Conservation (phyloP, 2,888 invertebrate genomes). For the Osmoderma eremita region DNA sequence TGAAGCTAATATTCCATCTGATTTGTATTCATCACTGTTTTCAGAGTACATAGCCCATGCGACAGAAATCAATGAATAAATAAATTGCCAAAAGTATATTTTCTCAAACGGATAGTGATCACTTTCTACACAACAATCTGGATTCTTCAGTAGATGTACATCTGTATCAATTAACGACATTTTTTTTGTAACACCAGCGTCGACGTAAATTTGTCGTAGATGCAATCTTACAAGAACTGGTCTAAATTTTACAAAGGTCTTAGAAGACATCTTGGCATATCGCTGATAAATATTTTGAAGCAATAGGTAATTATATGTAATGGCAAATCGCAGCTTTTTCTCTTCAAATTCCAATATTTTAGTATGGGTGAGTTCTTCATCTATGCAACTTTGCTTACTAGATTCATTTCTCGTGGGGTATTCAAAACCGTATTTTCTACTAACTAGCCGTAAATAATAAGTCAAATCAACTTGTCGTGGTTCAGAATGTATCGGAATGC, state of each 20-base stretch:
- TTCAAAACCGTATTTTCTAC: conserved; percentile 45
- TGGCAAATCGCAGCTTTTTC: conserved; percentile 63
- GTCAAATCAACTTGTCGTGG: conserved; percentile 63
- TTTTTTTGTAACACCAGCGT: conserved; percentile 67
- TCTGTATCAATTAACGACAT: conserved; percentile 68
- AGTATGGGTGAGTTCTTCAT: conserved; percentile 7
- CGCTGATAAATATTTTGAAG: conserved; percentile 67
- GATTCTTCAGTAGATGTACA: conserved; percentile 64
- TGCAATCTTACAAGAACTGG: conserved; percentile 67
- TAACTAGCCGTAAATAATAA: conserved; percentile 64
- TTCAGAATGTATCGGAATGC: conserved; percentile 51
- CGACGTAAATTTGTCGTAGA: conserved; percentile 71
- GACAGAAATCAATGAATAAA: conserved; percentile 67
- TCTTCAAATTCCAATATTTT: conserved; percentile 60
- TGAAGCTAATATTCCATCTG: conserved; percentile 66
- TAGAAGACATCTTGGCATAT: conserved; percentile 66
- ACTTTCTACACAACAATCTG: conserved; percentile 63
- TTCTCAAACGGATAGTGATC: conserved; percentile 70
- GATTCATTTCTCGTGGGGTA: background rate
- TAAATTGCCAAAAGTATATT: conserved; percentile 72
- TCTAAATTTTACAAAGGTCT: conserved; percentile 59
- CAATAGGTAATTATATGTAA: conserved; percentile 56
- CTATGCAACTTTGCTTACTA: conserved; percentile 36
- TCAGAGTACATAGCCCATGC: conserved; percentile 65
- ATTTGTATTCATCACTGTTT: conserved; percentile 59